Conservation (phyloP, 2,113 vertebrate species). For the Bubo bubo region DNA sequence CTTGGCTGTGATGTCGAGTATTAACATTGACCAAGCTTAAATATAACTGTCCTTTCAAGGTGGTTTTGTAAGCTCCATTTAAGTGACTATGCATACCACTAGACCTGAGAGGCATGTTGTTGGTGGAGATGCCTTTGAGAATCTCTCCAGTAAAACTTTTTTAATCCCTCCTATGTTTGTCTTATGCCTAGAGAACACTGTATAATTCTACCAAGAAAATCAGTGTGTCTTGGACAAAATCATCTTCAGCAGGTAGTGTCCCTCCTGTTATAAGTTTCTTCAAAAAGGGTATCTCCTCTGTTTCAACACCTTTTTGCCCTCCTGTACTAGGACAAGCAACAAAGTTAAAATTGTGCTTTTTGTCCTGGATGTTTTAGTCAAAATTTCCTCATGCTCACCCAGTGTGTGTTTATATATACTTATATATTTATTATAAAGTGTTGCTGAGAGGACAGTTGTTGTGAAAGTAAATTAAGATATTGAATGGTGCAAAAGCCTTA, state of each 20-base stretch:
- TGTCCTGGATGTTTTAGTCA: neutral
- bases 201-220: neutral
- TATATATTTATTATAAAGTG: neutral
- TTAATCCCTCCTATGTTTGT: neutral
- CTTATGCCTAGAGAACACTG: neutral
- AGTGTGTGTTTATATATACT: neutral
- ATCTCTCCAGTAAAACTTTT: neutral
- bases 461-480: neutral
- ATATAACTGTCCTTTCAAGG: neutral
- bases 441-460: neutral
- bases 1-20: neutral
- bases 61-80: neutral
- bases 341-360: neutral
- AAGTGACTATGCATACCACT: neutral
- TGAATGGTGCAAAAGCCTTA: neutral
- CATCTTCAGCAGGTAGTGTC: neutral
- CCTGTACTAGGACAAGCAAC: neutral
- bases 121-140: neutral
- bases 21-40: neutral
- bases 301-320: neutral
- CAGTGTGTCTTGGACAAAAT: neutral
- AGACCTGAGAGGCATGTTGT: neutral
- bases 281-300: neutral
- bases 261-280: neutral
- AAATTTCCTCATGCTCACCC: neutral